Evolutionary conservation across 2,113 vertebrate species (phyloP), one percentile per base, ranked within the genome.

Genomic region (Salvelinus namaycush): DNA sequence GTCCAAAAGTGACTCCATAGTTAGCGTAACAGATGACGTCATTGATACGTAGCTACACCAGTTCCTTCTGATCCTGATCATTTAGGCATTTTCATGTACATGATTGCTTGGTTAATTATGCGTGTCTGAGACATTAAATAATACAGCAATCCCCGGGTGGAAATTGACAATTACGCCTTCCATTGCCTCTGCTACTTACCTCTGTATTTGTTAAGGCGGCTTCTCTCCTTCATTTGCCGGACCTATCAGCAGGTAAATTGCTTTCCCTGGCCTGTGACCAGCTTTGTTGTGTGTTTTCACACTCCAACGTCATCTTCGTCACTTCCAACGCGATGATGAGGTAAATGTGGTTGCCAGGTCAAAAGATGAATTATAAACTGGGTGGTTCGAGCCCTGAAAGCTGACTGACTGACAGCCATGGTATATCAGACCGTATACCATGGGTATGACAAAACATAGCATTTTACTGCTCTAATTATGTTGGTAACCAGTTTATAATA

Each of bases 171-270:
- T 76, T 85, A 78, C 74, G 79, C 78, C 24, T 76, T 39, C 62
- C 22, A 54, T 29, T 39, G 76, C 79, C 75, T 83, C 39, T 44
- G 39, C 39, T 44, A 44, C 39, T 44, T 76, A 72, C 81, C 72
- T 74, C 48, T 65, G 39, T 49, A 70, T 49, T 62, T 77, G 79
- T 81, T 74, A 69, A 73, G 62, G 81, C 27, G 72, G 70, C 70
- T 70, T 78, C 54, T 24, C 74, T 39, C 54, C 26, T 79, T 72
- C 73, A 76, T 77, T 70, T 83, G 57, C 65, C 75, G 76, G 77
- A 67, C 77, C 81, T 76, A 82, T 88, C 81, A 81, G 76, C 81
- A 87, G 78, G 78, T 87, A 84, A 87, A 87, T 87, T 86, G 82
- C 72, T 79, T 86, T 72, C 29, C 16, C 68, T 65, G 75, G 2